Base-by-base conservation (phyloP, 2,888 invertebrate genomes). In the Salpingus planirostris region DNA sequence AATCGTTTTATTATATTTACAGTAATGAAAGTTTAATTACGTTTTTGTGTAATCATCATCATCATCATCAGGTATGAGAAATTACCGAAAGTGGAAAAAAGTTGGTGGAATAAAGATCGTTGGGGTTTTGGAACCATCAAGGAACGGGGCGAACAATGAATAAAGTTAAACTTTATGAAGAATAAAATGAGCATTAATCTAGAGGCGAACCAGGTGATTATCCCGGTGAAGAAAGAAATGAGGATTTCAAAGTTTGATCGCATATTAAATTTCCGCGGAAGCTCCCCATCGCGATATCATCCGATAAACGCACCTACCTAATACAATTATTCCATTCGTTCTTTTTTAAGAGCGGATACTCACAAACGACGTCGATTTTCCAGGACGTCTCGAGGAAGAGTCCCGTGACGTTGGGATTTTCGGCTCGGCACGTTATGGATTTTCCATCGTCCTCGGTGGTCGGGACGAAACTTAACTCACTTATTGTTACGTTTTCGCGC, bases 361-460 rank as follows among this genome's bases (percentile, higher is more conserved):
- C 67, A 90, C 90, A 90, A 49, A 89, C 88, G 54, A 91, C 88
- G 68, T 81, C 80, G 62, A 90, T 80, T 60, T 79, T 82, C 87
- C 87, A 89, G 31, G 83, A 78, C 49, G 85, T 81, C 66, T 90
- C 90, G 50, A 87, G 68, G 62, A 73, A 80, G 49, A 87, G 78
- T 30, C 85, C 80, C 41, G 84, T 85, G 52, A 88, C 85, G 71
- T 85, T 86, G 41, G 89, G 88, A 73, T 91, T 91, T 70, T 90
- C 89, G 6, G 89, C 86, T 55, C 88, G 76, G 67, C 91, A 91
- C 39, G 82, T 84, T 69, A 91, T 79, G 52, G 79, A 75, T 70
- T 88, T 88, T 51, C 86, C 87, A 68, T 90, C 86, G 67, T 91
- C 90, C 59, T 88, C 88, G 48, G 86, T 78, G 35, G 85, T 82